Base-by-base conservation (phyloP, 2,888 invertebrate species). In the Leptura quadrifasciata region DNA sequence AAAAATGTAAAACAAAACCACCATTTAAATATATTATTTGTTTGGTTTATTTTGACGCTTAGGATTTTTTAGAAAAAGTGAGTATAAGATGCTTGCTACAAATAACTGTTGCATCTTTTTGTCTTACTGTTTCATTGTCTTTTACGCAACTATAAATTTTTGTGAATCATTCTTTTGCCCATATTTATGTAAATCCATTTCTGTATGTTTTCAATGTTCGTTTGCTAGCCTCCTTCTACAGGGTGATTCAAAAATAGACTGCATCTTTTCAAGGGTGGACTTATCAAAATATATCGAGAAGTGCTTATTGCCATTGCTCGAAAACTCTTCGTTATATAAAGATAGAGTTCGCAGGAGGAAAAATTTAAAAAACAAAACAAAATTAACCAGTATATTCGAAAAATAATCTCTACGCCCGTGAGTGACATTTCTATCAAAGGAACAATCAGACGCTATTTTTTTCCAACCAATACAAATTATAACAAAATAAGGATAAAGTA, bases 51-150 rank as follows among this genome's bases (percentile, higher is more conserved):
- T 87, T 87, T 86, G 87, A 87, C 87, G 86, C 87, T 87, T 90
- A 91, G 91, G 91, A 90, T 90, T 90, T 88, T 89, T 89, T 89
- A 90, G 90, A 86, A 91, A 91, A 91, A 90, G 91, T 91, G 90
- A 91, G 91, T 91, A 91, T 84, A 77, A 77, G 76, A 79, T 80
- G 80, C 77, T 80, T 84, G 81, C 75, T 17, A 39, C 31, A 69
- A 31, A 72, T 82, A 77, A 82, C 75, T 81, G 82, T 82, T 82
- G 81, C 81, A 82, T 84, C 80, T 82, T 78, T 76, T 76, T 80
- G 77, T 77, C 63, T 79, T 61, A 78, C 68, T 77, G 63, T 72
- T 75, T 77, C 60, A 76, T 76, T 78, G 76, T 81, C 65, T 76
- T 68, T 75, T 74, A 68, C 18, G 47, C 47, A 35, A 64, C 15